phyloP scores from a whole-genome alignment of 2,888 invertebrate genomes.

The Drosophila suboccidentalis region DNA sequence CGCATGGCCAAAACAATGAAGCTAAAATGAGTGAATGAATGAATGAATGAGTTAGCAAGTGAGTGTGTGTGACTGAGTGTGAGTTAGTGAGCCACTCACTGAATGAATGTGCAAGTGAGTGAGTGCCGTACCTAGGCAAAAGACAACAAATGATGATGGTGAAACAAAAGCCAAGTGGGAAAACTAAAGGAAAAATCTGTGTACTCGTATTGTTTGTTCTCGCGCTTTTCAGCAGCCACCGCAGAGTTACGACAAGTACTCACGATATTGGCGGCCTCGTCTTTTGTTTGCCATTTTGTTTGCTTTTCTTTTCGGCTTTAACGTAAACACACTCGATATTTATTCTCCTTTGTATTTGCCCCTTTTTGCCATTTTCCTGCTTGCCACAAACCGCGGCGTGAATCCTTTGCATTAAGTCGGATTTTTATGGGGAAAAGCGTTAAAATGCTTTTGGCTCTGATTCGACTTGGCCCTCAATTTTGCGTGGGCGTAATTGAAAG shows the following conservation, averaged over 20 bases:
- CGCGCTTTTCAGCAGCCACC: constrained; percentile 33
- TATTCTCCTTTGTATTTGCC: constrained; percentile 66
- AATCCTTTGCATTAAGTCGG: constrained; percentile 70
- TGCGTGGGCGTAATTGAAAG: constrained; percentile 78
- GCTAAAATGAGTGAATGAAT: constrained; percentile 33
- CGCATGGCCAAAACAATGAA: constrained; percentile 60
- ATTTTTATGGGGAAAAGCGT: constrained; percentile 69
- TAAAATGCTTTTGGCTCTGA: constrained; percentile 40
- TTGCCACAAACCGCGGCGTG: constrained; percentile 32
- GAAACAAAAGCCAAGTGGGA: constrained; percentile 48
- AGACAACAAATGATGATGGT: constrained; percentile 49
- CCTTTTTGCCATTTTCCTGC: constrained; percentile 7
- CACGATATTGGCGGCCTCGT: constrained; percentile 16
- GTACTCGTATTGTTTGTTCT: constrained; percentile 63
- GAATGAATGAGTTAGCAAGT: constrained; percentile 32
- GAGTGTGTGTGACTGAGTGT: constrained; percentile 29
- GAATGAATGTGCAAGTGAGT: constrained; percentile 29
- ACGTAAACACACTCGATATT: constrained; percentile 78
- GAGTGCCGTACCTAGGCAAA: constrained; percentile 41
- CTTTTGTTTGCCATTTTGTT: constrained; percentile 64
- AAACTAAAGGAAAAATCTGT: constrained; percentile 49
- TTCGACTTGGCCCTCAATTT: constrained; percentile 19
- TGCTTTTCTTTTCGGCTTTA: constrained; percentile 66
- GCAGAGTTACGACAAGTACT: constrained; percentile 3
- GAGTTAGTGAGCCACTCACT: constrained; percentile 24